Base-by-base conservation (phyloP, 1,140 invertebrate genomes). In the Drosophila repleta region DNA sequence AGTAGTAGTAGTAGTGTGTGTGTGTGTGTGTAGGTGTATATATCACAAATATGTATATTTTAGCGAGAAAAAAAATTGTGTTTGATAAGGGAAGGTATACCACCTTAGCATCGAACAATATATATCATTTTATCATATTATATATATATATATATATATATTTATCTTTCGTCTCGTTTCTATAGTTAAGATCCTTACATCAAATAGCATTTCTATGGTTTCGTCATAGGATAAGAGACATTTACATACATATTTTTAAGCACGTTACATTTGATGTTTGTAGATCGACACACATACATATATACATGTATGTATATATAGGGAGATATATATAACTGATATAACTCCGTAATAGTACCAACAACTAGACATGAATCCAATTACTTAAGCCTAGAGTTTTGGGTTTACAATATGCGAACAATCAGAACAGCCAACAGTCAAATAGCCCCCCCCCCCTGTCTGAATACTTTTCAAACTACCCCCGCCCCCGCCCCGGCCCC, bases 41-140 rank as follows among this genome's bases (percentile, higher is more conserved):
- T 84, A 83, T 83, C 80, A 81, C 79, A 81, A 81, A 83, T 83
- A 83, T 65, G 60, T 76, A 80, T 68, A 48, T 53, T 55, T 70
- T 71, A 43, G 17, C n/a, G 7, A 17, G 18, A 43, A 43, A 43
- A 43, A 43, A 43, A 7, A 1, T 15, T 15, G n/a, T 17, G 18
- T 21, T 43, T 43, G 39, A 43, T 43, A 17, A 43, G 26, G 21
- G 21, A 49, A 21, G 43, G 17, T 21, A 11, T 18, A 21, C 18
- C 43, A 21, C 18, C 43, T 17, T 43, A 17, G 39, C 7, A 18
- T 43, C 39, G 32, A 43, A 17, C 39, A 17, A 17, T 43, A 43
- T 43, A 17, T 43, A 43, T 43, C 11, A 35, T 8, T 35, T 7
- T 43, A 43, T 43, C 18, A 1, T 6, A 43, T 43, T 18, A 39